Evolutionary conservation across 2,113 vertebrate species (phyloP).

Genomic region (Lampris incognitus): DNA sequence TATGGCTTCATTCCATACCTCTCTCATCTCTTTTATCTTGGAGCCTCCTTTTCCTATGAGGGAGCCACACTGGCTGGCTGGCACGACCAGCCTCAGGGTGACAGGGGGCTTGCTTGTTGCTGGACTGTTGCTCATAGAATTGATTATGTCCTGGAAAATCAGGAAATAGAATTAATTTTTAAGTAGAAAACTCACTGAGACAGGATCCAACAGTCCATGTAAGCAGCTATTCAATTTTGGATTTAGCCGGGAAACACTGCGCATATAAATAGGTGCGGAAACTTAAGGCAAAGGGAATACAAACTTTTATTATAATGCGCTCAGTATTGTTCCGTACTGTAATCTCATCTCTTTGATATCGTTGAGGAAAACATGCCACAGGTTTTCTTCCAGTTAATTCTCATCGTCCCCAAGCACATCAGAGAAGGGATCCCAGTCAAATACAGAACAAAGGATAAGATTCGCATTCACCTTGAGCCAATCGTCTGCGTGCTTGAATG

Average conservation of each 20-base stretch:
- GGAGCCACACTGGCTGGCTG: constrained; percentile 95
- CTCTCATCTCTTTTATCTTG: constrained; percentile 98
- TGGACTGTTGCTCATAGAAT: constrained; percentile 98
- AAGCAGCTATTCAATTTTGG: not conserved
- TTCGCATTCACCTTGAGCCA: constrained; percentile 9
- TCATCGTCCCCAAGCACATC: too few relatives aligned
- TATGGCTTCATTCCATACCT: constrained; percentile 80
- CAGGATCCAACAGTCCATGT: not conserved
- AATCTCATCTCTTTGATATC: too few relatives aligned
- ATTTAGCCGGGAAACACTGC: not conserved
- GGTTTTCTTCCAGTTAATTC: too few relatives aligned
- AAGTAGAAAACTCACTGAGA: not conserved
- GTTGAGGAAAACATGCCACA: too few relatives aligned
- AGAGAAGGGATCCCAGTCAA: too few relatives aligned
- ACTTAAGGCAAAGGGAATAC: too few relatives aligned
- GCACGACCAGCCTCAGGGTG: constrained; percentile 93
- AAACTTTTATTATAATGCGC: too few relatives aligned
- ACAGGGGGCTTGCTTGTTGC: constrained; percentile 97
- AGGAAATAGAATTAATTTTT: constrained; percentile 26
- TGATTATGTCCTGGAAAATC: constrained; percentile 92
- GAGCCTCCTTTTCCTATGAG: constrained; percentile 97
- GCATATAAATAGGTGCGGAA: not conserved
- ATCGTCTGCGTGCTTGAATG: not conserved
- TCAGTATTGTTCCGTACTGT: too few relatives aligned
- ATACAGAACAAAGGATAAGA: not conserved